Evolutionary conservation across 2,113 vertebrate genomes (phyloP).

Genomic region (Pedionomus torquatus): DNA sequence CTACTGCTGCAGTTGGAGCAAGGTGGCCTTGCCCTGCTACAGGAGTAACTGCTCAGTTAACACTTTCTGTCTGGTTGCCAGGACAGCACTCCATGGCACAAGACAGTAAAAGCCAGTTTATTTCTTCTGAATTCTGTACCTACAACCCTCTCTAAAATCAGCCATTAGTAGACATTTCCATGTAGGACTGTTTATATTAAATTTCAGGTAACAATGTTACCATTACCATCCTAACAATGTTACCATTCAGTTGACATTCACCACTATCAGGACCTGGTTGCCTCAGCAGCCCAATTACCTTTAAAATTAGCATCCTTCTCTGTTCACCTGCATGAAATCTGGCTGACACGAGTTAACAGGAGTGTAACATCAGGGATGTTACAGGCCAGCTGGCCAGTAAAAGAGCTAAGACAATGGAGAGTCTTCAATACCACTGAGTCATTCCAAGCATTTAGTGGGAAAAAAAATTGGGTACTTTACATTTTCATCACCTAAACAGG

Average conservation of each 20-base stretch:
- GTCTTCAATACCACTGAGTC: constrained; percentile 5
- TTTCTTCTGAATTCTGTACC: background rate
- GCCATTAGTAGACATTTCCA: background rate
- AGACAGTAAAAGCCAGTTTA: background rate
- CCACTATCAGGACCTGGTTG: background rate
- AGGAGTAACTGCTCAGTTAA: background rate
- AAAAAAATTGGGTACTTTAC: background rate
- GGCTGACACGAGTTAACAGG: background rate
- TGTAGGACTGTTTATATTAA: background rate
- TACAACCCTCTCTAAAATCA: background rate
- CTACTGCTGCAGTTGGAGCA: background rate
- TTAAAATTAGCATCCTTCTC: background rate
- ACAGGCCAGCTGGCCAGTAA: constrained; percentile 4
- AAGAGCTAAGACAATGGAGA: background rate
- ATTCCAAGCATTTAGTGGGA: background rate
- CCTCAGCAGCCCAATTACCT: background rate
- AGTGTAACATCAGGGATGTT: background rate
- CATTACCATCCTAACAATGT: background rate
- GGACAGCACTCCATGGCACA: background rate
- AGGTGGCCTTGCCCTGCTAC: background rate
- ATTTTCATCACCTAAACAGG: background rate
- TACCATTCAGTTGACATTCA: background rate
- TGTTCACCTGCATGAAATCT: background rate
- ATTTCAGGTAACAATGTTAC: background rate
- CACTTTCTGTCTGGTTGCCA: background rate